A percentile compares a stretch with the other conserved stretches of the same genome.
Evolutionary conservation across 2,888 invertebrate genomes (phyloP).

Genomic region (Ligdia adustata): DNA sequence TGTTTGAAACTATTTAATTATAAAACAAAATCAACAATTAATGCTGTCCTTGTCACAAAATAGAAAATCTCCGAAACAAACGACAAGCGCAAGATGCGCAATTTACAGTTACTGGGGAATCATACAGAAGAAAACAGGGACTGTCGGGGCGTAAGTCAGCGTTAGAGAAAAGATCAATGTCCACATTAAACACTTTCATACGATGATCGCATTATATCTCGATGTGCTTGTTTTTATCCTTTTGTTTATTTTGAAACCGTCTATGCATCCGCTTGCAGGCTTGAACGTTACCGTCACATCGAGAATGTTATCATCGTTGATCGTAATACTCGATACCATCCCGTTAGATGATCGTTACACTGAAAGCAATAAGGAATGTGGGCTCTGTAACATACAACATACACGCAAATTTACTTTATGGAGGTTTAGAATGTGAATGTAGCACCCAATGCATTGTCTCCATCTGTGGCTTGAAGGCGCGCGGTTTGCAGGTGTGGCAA

Average conservation of each 20-base stretch:
- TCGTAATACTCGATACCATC: constrained; percentile 39
- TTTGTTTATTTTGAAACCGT: constrained; percentile 52
- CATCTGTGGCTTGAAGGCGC: constrained; percentile 48
- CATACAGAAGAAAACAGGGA: constrained; percentile 86
- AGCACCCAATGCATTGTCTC: constrained; percentile 72
- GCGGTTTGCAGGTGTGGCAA: constrained; percentile 62
- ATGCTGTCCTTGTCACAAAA: constrained; percentile 48
- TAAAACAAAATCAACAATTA: constrained; percentile 26
- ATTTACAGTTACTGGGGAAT: constrained; percentile 67
- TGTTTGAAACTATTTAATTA: not conserved
- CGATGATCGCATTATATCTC: constrained; percentile 76
- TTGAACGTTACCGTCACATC: constrained; percentile 70
- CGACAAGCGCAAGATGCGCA: constrained; percentile 69
- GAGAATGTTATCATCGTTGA: constrained; percentile 79
- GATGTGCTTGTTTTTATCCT: constrained; percentile 74
- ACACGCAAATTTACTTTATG: constrained; percentile 45
- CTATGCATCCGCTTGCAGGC: constrained; percentile 77
- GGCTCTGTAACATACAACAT: constrained; percentile 70
- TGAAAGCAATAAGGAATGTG: constrained; percentile 66
- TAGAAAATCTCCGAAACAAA: constrained; percentile 77
- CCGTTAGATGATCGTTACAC: constrained; percentile 52
- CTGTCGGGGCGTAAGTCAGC: constrained; percentile 86
- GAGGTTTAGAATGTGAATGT: constrained; percentile 58
- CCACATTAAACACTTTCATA: constrained; percentile 53
- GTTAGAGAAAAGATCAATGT: constrained; percentile 48